phyloP scores from a whole-genome alignment of 2,888 invertebrate genomes.

The Morinoia aosen region DNA sequence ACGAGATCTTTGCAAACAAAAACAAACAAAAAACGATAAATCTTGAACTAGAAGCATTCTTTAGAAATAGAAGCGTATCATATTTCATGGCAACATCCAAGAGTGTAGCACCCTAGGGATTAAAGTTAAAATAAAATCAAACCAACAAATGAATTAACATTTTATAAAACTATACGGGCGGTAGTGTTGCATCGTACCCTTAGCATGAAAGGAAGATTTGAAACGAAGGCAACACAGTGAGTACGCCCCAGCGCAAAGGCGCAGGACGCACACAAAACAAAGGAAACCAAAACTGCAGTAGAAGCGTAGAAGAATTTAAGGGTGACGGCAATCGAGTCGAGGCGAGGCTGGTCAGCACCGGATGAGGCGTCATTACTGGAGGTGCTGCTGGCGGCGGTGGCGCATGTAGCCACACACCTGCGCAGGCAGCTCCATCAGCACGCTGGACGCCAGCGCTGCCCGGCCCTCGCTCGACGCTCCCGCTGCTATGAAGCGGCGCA shows the following conservation, averaged over 20 bases:
- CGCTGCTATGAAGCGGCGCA: neutral
- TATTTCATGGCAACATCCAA: neutral
- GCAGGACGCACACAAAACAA: neutral
- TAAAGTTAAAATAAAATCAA: neutral
- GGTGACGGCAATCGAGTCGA: neutral
- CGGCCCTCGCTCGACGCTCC: constrained; percentile 19
- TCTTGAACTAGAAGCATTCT: too few species aligned
- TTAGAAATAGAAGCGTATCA: neutral
- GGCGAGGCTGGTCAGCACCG: neutral
- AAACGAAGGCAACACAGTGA: neutral
- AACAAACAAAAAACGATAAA: too few species aligned
- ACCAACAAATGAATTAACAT: neutral
- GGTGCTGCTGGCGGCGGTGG: neutral
- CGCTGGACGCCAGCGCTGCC: constrained; percentile 57
- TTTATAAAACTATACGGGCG: neutral
- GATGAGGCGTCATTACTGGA: neutral
- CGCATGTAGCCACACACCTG: constrained; percentile 61
- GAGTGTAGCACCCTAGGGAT: neutral
- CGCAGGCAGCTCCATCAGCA: constrained; percentile 63
- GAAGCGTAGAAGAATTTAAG: neutral
- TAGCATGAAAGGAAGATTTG: neutral
- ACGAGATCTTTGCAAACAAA: too few species aligned
- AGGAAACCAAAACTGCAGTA: neutral
- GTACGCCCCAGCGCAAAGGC: neutral
- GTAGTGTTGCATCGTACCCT: neutral